Base-by-base conservation (phyloP, 2,888 invertebrate genomes). In the Cryptops parisi region DNA sequence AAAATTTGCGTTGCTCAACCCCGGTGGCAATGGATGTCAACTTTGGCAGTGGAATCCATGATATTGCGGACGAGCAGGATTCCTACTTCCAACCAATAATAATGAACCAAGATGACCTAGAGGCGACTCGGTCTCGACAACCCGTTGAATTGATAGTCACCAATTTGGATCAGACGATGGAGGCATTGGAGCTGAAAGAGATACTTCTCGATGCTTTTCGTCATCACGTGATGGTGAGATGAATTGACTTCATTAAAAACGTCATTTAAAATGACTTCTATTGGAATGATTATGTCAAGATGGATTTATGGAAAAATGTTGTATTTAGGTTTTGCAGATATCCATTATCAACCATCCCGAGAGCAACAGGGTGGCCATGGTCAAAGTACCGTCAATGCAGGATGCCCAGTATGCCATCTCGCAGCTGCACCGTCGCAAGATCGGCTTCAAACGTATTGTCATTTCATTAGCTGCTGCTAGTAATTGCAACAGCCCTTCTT, bases 361-460 rank as follows among this genome's bases (percentile, higher is more conserved):
- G 65, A 81, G 81, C 46, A 77, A 76, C 54, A 74, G 81, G 22
- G 73, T 81, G 3, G 88, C 83, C 0, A 76, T 76, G 22, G 78
- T 89, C 0, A 77, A 78, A 63, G 78, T 90, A 1, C 76, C 78
- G 1, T 78, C 78, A 1, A 73, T 79, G 54, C 78, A 80, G 64
- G 84, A 84, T 62, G 71, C 76, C 55, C 68, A 77, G 60, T 68
- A 66, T 59, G 82, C 82, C 27, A 86, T 90, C 58, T 84, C 87
- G 0, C 81, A 85, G 63, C 74, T 89, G 47, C 89, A 90, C 68
- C 78, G 86, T 54, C 80, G 81, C 54, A 83, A 85, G 64, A 74
- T 90, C 54, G 89, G 84, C 5, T 81, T 81, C 59, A 83, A 85
- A 62, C 73, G 87, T 48, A 82, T 90, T 54, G 76, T 82, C 58